Evolutionary conservation across 2,888 invertebrate species (phyloP).

Genomic region (Phortica magna): DNA sequence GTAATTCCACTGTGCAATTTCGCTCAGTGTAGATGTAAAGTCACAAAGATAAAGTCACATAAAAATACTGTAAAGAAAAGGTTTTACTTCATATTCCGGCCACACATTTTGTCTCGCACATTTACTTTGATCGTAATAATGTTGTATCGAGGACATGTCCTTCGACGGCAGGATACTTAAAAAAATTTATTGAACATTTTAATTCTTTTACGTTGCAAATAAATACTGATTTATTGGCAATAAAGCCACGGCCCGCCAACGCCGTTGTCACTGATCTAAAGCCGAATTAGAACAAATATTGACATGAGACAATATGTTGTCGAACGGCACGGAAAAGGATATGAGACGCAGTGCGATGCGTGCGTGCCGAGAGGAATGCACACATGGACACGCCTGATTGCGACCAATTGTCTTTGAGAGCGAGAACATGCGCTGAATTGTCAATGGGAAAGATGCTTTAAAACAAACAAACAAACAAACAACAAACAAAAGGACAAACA

Average conservation of each 20-base stretch:
- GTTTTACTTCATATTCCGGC: constrained; percentile 22
- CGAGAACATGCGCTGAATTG: constrained; percentile 54
- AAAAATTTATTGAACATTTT: constrained; percentile 78
- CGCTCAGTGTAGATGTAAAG: constrained; percentile 7
- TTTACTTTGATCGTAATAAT: constrained; percentile 16
- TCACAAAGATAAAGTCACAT: not conserved
- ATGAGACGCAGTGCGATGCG: constrained; percentile 36
- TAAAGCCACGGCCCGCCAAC: constrained; percentile 61
- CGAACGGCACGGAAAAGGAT: not conserved
- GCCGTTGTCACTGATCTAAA: constrained; percentile 2
- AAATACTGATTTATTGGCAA: constrained; percentile 79
- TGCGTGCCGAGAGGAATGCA: constrained; percentile 1
- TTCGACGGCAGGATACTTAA: constrained; percentile 62
- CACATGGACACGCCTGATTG: constrained; percentile 45
- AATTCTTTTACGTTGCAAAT: constrained; percentile 78
- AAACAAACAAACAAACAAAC: constrained; percentile 25
- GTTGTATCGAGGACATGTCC: constrained; percentile 19
- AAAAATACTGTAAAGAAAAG: not conserved
- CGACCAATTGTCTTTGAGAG: constrained; percentile 50
- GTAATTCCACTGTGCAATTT: not conserved
- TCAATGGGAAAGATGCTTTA: constrained; percentile 38
- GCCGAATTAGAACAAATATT: constrained; percentile 18
- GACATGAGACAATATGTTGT: constrained; percentile 55
- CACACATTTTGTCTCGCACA: constrained; percentile 20
- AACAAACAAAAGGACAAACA: constrained; percentile 7